Base-by-base conservation (phyloP, 2,888 invertebrate genomes). In the Ommatoiulus sabulosus region DNA sequence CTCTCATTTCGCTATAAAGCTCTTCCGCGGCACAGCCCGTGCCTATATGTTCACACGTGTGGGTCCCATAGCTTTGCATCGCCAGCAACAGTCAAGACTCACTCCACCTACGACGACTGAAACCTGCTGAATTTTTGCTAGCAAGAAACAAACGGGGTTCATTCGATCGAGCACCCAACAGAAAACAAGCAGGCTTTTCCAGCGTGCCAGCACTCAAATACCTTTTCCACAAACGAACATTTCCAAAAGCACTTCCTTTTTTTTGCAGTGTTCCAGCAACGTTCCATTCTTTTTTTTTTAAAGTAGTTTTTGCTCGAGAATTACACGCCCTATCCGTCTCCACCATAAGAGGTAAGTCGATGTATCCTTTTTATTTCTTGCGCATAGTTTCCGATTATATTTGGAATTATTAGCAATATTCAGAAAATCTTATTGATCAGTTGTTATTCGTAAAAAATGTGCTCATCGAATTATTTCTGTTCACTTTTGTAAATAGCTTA, bases 31-130 rank as follows among this genome's bases (percentile, higher is more conserved):
- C 80, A 80, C 80, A 80, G 24, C 24, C 35, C 3, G 80, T 80
- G 80, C 80, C 80, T 80, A 80, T 80, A 80, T 80, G 80, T 43
- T 80, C 80, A 80, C 80, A 80, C 80, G 80, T 35, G 80, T 24
- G 35, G 80, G 80, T 80, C 80, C 35, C 80, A 35, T 35, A 80
- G 80, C 80, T 43, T 80, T 35, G 12, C 35, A 80, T 24, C 24
- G 80, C 80, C 12, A 80, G 35, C 80, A 80, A 72, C 35, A 80
- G 80, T 35, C 80, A 80, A 80, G 24, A 72, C 24, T 72, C 7
- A 72, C 24, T 72, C 72, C 72, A 72, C 72, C 72, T 72, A 17
- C 3, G 10, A 24, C 10, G 80, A 12, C 80, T 7, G 3, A 80
- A 72, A 7, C 72, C 7, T 72, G 72, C 72, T 72, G 72, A 72